Evolutionary conservation across 2,113 vertebrate genomes (phyloP).

Genomic region (Pardalotus punctatus): DNA sequence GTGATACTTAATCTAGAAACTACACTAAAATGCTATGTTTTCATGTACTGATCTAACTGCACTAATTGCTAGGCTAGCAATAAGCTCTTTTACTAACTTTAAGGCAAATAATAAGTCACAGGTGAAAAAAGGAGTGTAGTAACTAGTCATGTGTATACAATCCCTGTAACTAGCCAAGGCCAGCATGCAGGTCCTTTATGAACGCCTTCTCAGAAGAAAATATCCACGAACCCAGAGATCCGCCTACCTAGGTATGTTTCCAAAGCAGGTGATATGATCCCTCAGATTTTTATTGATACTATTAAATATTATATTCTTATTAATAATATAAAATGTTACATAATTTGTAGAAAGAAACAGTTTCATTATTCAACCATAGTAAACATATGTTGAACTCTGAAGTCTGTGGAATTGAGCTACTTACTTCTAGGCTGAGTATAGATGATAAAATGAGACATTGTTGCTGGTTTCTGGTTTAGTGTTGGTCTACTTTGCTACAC

Average conservation of each 20-base stretch:
- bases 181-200: constrained; percentile 99
- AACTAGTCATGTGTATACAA: constrained; percentile 96
- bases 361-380: background rate
- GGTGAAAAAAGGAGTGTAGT: constrained; percentile 79
- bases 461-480: background rate
- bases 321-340: constrained; percentile 2
- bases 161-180: constrained; percentile 97
- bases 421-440: background rate
- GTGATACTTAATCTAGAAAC: constrained; percentile 58
- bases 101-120: constrained; percentile 75
- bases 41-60: constrained; percentile 62
- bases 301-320: constrained; percentile 20
- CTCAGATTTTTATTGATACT: constrained; percentile 60
- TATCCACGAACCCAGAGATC: constrained; percentile 89
- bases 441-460: background rate
- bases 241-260: constrained; percentile 94
- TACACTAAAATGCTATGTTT: constrained; percentile 54
- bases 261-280: constrained; percentile 69
- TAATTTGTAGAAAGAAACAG: background rate
- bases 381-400: background rate
- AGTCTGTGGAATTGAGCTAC: background rate
- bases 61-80: constrained; percentile 63
- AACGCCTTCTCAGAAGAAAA: constrained; percentile 98
- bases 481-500: background rate
- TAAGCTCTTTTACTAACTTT: constrained; percentile 75